Base-by-base conservation (phyloP, 1,140 invertebrate genomes). In the Bombus terrestris region DNA sequence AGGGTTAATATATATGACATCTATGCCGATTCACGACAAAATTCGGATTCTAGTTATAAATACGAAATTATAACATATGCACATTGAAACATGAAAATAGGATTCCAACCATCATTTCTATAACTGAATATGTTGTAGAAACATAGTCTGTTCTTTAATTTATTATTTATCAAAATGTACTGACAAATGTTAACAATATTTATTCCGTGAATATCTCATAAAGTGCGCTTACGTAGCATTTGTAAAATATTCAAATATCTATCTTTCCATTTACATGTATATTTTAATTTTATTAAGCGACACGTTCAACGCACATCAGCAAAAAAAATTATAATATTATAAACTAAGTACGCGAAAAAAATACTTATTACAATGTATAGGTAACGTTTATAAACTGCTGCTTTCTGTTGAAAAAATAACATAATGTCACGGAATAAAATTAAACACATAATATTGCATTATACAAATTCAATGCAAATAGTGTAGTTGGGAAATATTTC, bases 361-460 rank as follows among this genome's bases (percentile, higher is more conserved):
- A 59, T 76, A 59, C 39, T 84, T 79, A 71, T 84, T 79, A 69
- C 66, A 80, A 72, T 2, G 28, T 37, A 35, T 73, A 47, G 83
- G 77, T 43, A 72, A 80, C 76, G 47, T 64, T 64, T 25, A 69
- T 35, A 25, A 72, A 84, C 25, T 69, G 68, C 53, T 80, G 32
- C 3, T 25, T 62, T 25, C 32, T 59, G 53, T 85, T n/a, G 68
- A 85, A 85, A 18, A 84, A 84, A 53, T 62, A 80, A 84, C 28
- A 62, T 47, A 71, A 81, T 28, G 83, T 85, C 83, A 80, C 77
- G 77, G 83, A 85, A 85, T 80, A 85, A 85, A 85, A 85, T 80
- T 43, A 69, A 64, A 72, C 57, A 37, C 53, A 62, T 15, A 41
- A 79, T 37, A 15, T 68, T 57, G n/a, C 66, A 69, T 69, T 47